Evolutionary conservation across 2,888 invertebrate genomes (phyloP), one percentile per base, ranked within the genome.

Genomic region (Hybos culiciformis): DNA sequence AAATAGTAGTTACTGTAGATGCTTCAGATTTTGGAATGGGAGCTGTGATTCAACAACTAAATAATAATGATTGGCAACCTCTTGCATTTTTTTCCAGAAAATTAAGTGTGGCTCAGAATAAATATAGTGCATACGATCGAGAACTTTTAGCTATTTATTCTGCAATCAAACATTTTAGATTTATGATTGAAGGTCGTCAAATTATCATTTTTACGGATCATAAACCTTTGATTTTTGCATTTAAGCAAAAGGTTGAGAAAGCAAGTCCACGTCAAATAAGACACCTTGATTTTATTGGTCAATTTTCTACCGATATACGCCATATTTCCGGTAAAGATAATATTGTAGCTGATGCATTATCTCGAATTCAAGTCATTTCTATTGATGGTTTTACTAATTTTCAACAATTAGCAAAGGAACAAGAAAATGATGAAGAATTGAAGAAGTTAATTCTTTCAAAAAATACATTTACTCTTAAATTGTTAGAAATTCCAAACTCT

Each of bases 91-190:
- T 58, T 42, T 62, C 61, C 0, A 51, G 51, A 34, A 59, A 60
- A 32, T 44, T 66, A 2, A 53, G 46, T 14, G 46, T 53, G 1
- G 43, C 59, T 0, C 54, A 66, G 44, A 42, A 39, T 12, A 58
- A 57, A 5, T 65, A 62, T 19, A 43, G 45, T 12, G 44, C 49
- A 0, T 66, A 63, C 45, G 63, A 68, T 45, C 26, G 62, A 4
- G 62, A 66, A 48, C 53, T 68, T 0, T 48, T 62, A 4, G 63
- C 62, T 0, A 57, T 60, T 3, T 66, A 62, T 42, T 47, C 53
- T 23, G 55, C 60, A 1, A 51, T 66, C 0, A 55, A 56, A 37
- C 50, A 52, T 41, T 53, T 52, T 36, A 48, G 47, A 26, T 50
- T 49, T 40, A 47, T 50, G 26, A 20, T 51, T 7, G 50, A 53